Percentiles rank a stretch among this genome's conserved stretches.
phyloP scores from a whole-genome alignment of 1,140 invertebrate species.

The Augochlora pura region DNA sequence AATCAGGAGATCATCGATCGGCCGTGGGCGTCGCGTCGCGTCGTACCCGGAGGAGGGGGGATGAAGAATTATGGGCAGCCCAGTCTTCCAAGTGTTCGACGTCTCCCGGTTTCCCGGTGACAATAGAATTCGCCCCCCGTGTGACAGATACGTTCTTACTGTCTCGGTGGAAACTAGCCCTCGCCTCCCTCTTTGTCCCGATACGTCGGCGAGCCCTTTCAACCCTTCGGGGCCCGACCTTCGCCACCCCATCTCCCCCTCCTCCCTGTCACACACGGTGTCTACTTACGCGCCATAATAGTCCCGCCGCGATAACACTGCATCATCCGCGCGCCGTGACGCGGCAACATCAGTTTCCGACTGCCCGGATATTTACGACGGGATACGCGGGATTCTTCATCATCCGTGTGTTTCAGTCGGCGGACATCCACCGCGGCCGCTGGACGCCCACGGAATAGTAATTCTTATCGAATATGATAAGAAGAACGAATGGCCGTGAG shows the following conservation, averaged over 20 bases:
- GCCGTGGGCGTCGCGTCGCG: too few species aligned
- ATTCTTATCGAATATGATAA: constrained; percentile 31
- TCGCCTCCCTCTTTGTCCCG: neutral
- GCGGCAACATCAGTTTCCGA: neutral
- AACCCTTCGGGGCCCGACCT: neutral
- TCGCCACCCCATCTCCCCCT: too few species aligned
- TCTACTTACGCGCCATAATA: neutral
- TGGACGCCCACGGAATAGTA: constrained; percentile 11
- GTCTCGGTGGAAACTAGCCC: neutral
- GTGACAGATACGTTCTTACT: constrained; percentile 9
- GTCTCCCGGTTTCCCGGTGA: neutral
- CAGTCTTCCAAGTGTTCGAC: neutral
- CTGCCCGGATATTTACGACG: constrained; percentile 21
- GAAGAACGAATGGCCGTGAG: constrained; percentile 15
- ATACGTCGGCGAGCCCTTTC: neutral
- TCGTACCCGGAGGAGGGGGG: neutral
- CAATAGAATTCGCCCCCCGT: constrained; percentile 7
- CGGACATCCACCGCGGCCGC: too few species aligned
- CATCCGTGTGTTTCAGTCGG: neutral
- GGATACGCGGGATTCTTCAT: constrained; percentile 6
- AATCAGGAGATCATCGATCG: constrained; percentile 21
- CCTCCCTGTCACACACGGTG: neutral
- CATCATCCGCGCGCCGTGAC: neutral
- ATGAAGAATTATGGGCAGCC: constrained; percentile 24
- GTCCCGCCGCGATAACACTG: neutral